Percentiles rank a stretch among this genome's conserved stretches.
Conservation (phyloP, 2,888 invertebrate genomes). For the Leptura quadrifasciata region DNA sequence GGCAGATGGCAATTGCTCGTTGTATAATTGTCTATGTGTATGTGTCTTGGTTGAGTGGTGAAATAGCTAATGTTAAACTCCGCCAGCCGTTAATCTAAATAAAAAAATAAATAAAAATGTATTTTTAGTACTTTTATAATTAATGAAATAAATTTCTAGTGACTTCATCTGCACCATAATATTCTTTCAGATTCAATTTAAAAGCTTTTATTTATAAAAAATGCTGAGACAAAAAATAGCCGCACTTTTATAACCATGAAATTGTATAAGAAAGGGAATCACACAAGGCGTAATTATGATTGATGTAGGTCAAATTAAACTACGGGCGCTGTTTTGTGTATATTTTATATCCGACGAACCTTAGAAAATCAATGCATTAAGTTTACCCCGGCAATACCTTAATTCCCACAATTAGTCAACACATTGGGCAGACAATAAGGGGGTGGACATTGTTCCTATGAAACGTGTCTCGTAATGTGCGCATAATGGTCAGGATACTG, state of each 20-base stretch:
- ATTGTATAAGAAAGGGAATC: background rate
- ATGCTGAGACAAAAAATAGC: background rate
- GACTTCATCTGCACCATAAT: background rate
- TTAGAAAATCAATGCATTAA: conserved; percentile 34
- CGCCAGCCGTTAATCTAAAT: too few relatives aligned
- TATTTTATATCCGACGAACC: background rate
- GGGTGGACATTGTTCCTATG: conserved; percentile 57
- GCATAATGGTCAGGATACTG: conserved; percentile 58
- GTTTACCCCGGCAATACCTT: conserved; percentile 43
- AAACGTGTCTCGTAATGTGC: conserved; percentile 54
- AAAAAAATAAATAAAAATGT: too few relatives aligned
- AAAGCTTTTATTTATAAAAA: background rate
- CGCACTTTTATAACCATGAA: background rate
- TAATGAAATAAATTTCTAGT: background rate
- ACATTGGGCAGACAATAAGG: conserved; percentile 55
- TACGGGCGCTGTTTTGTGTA: background rate
- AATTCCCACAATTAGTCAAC: conserved; percentile 60
- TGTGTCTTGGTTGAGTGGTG: too few relatives aligned
- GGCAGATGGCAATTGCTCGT: too few relatives aligned
- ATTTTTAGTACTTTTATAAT: too few relatives aligned
- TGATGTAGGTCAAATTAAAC: conserved; percentile 1
- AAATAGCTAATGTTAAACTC: too few relatives aligned
- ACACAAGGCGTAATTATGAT: conserved; percentile 3
- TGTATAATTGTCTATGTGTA: too few relatives aligned
- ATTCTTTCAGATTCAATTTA: background rate